phyloP scores from a whole-genome alignment of 2,113 vertebrate genomes.

The Gnathonemus echidnorhynchus region DNA sequence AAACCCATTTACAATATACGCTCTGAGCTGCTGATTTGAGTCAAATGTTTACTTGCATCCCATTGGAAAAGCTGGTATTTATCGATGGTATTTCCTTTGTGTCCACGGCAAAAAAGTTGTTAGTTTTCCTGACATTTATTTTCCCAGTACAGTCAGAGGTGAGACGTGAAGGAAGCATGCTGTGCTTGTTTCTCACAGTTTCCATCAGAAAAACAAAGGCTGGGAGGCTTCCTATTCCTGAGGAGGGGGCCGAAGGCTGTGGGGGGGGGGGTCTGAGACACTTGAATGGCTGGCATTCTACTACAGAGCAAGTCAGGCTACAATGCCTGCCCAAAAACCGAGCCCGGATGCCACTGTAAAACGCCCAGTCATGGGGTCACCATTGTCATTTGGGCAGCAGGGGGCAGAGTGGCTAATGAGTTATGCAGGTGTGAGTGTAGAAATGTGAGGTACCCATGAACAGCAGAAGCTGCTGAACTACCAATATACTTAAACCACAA shows the following conservation, averaged over 20 bases:
- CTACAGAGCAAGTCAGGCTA: background rate
- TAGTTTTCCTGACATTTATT: background rate
- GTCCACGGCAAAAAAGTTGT: background rate
- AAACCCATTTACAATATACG: background rate
- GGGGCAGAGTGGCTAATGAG: background rate
- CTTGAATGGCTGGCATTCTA: background rate
- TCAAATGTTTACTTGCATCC: background rate
- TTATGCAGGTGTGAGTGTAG: background rate
- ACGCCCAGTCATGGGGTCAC: background rate
- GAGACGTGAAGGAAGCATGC: slow-evolving; percentile 11
- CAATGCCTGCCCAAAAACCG: background rate
- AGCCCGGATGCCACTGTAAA: background rate
- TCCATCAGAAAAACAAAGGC: slow-evolving; percentile 37
- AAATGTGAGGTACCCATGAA: background rate
- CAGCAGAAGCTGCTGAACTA: background rate
- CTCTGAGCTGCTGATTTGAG: background rate
- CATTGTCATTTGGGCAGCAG: background rate
- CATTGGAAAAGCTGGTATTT: background rate
- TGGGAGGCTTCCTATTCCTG: slow-evolving; percentile 10
- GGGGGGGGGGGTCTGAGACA: background rate
- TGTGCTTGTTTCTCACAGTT: slow-evolving; percentile 32
- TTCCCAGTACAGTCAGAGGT: background rate
- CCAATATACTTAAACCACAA: background rate
- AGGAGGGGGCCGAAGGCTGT: slow-evolving; percentile 8
- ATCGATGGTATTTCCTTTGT: background rate